These are phyloP conservation scores for Drosophila fungiperda DNA, from an alignment of 2,888 invertebrate species.

Conservation along the genomic window DNA sequence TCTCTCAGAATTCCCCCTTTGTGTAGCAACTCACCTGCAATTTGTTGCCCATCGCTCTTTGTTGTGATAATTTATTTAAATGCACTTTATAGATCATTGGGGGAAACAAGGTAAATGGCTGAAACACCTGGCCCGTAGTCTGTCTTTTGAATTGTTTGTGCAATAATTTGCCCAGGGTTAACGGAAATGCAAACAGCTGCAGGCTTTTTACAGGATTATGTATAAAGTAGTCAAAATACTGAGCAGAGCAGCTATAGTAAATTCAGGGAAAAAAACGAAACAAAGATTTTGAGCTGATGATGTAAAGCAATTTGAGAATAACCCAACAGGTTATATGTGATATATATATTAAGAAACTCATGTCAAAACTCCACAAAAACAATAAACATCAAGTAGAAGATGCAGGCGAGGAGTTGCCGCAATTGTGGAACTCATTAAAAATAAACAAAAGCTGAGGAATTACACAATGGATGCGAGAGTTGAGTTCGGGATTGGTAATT, in stretches of 20 bases:
- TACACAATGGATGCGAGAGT: constrained; percentile 49
- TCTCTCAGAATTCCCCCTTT: background rate
- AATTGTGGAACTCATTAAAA: constrained; percentile 68
- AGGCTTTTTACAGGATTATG: background rate
- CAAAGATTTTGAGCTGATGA: constrained; percentile 8
- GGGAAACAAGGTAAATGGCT: constrained; percentile 4
- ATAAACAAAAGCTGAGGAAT: constrained; percentile 49
- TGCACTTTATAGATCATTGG: constrained; percentile 62
- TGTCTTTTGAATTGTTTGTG: constrained; percentile 25
- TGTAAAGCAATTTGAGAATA: constrained; percentile 2
- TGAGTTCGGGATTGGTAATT: constrained; percentile 46
- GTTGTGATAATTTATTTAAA: constrained; percentile 71
- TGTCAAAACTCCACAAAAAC: constrained; percentile 64
- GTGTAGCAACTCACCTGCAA: constrained; percentile 26
- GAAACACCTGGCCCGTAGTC: constrained; percentile 57
- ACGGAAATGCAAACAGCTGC: constrained; percentile 50
- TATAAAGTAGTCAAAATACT: constrained; percentile 28
- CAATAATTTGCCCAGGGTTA: constrained; percentile 45
- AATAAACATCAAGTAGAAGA: constrained; percentile 40
- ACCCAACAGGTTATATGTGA: constrained; percentile 18
- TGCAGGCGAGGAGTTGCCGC: constrained; percentile 6
- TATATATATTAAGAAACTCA: constrained; percentile 42
- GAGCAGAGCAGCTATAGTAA: background rate
- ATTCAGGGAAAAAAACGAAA: background rate
- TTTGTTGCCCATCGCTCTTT: constrained; percentile 35